Evolutionary conservation across 2,797 vertebrate species (phyloP), one percentile per base, ranked within the genome.

Genomic region (Kryptopterus vitreolus): DNA sequence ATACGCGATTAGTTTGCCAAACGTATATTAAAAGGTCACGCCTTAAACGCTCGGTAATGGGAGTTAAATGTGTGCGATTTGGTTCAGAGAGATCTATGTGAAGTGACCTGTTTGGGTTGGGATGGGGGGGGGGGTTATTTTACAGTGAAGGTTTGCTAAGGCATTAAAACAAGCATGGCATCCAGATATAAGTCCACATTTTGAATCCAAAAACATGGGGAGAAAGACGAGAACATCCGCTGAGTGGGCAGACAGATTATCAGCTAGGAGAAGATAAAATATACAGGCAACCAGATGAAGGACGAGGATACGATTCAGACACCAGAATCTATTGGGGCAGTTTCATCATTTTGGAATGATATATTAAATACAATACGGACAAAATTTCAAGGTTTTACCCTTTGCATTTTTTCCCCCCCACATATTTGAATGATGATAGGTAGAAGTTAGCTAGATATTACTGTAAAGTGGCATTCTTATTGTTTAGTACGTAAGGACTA

Each of bases 1-100:
- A 29, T 48, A 46, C 29, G 52, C 43, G 33, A 20, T 55, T 73
- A 33, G n/a, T 73, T 65, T 79, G 24, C 59, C 58, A 63, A 74
- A 65, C 48, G n/a, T 13, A 66, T 58, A 63, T 57, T 22, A 48
- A 43, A n/a, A 57, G 22, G 15, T 69, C 66, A 69, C 24, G 20
- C 15, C 15, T 50, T 69, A 69, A 50, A 69, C 3, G 38, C 38
- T 10, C 10, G 15, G 38, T 11, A 33, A 33, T 71, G 69, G 3
- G 53, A n/a, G 31, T 35, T 72, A 55, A 71, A 53, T 8, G 13
- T 52, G 46, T 12, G 24, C 16, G 10, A 4, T 69, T 18, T 38
- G 62, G 1, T 38, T 38, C 16, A 65, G 35, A 35, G 16, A 63
- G 6, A 1, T 2, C 5, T 31, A 31, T 18, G 58, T 16, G 58